A percentile compares a stretch with the other conserved stretches of the same genome.
These are phyloP conservation scores for Crepidodera aurea DNA, from an alignment of 2,888 invertebrate genomes.

Conservation along the genomic window DNA sequence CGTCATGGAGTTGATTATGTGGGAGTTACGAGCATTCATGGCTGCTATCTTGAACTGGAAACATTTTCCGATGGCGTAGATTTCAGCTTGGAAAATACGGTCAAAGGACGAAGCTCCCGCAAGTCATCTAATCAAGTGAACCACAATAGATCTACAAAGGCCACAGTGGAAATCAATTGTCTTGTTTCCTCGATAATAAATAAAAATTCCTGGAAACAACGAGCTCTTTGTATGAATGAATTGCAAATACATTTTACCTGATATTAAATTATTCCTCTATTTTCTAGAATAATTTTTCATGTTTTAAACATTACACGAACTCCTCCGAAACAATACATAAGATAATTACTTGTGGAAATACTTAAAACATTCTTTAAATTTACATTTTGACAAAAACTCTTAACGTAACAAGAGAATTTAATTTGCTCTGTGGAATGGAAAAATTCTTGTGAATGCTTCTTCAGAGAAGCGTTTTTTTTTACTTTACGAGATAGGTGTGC, in stretches of 20 bases:
- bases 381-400: conserved; percentile 3
- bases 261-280: conserved; percentile 30
- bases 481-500: neutral
- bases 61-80: too few relatives aligned
- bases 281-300: conserved; percentile 10
- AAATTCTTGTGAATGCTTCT: conserved; percentile 8
- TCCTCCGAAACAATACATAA: conserved; percentile 26
- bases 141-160: too few relatives aligned
- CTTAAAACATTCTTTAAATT: conserved; percentile 1
- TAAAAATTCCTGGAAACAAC: too few relatives aligned
- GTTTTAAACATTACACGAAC: conserved; percentile 5
- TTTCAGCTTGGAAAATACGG: too few relatives aligned
- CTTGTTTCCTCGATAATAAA: too few relatives aligned
- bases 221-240: conserved; percentile 11
- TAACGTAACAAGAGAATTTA: conserved; percentile 1
- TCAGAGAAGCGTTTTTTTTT: conserved; percentile 1
- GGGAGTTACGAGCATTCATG: too few relatives aligned
- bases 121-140: too few relatives aligned
- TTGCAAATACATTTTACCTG: conserved; percentile 32
- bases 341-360: conserved; percentile 23
- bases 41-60: too few relatives aligned
- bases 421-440: conserved; percentile 8
- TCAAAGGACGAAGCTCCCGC: too few relatives aligned
- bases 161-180: too few relatives aligned
- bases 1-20: too few relatives aligned